A percentile compares a stretch with the other conserved stretches of the same genome.
phyloP scores from a whole-genome alignment of 1,140 invertebrate genomes.

The Heliothis virescens region DNA sequence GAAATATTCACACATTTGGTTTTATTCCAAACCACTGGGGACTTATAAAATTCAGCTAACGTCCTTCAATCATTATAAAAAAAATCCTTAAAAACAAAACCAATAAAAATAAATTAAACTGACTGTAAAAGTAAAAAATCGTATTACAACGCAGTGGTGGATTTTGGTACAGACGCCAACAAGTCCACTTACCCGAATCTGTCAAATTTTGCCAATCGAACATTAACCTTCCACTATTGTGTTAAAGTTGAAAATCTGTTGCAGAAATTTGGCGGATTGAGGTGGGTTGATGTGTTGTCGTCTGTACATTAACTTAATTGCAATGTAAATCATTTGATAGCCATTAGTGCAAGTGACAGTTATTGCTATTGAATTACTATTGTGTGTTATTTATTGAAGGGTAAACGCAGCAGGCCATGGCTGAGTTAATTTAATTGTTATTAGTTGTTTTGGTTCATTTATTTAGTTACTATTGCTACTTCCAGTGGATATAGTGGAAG shows the following conservation, averaged over 20 bases:
- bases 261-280: no score
- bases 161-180: background rate
- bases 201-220: no score
- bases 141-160: slow-evolving; percentile 24
- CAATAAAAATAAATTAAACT: slow-evolving; percentile 16
- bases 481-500: no score
- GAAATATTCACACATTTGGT: background rate
- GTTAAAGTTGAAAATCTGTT: no score
- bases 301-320: background rate
- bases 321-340: slow-evolving; percentile 17
- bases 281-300: no score
- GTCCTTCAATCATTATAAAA: slow-evolving; percentile 23
- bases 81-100: slow-evolving; percentile 8
- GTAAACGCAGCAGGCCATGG: no score
- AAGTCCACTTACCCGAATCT: no score
- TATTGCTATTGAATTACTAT: background rate
- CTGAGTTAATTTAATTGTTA: no score
- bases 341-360: background rate
- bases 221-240: no score
- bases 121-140: background rate
- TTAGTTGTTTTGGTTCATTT: no score
- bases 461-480: no score
- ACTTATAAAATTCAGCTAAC: background rate
- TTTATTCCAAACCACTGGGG: background rate
- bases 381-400: background rate